Evolutionary conservation across 2,113 vertebrate species (phyloP).

Genomic region (Xiphias gladius): DNA sequence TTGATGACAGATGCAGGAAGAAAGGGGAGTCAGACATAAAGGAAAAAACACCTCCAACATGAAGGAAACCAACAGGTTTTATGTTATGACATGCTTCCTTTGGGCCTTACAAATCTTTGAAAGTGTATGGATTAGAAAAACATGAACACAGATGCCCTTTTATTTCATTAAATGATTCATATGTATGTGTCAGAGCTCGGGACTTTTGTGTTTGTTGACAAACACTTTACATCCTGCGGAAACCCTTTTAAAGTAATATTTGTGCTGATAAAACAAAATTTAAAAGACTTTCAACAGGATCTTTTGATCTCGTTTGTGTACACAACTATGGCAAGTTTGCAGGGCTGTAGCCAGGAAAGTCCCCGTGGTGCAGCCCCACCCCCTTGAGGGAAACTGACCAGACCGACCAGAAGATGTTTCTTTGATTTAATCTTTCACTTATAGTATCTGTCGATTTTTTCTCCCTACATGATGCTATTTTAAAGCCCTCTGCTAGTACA

Average conservation of each 20-base stretch:
- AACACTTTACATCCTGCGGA: not conserved
- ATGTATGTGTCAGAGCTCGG: not conserved
- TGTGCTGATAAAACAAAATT: not conserved
- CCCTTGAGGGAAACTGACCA: too few species aligned
- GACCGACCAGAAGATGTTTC: not conserved
- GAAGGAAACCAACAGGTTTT: not conserved
- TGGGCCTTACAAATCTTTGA: not conserved
- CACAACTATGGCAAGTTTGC: not conserved
- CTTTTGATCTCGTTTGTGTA: not conserved
- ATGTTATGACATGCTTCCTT: not conserved
- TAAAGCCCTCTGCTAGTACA: not conserved
- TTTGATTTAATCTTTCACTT: not conserved
- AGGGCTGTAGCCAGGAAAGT: not conserved
- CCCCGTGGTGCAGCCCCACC: not conserved
- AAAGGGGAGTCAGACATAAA: constrained; percentile 7
- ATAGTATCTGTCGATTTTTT: not conserved
- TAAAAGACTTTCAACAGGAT: not conserved
- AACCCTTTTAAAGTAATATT: not conserved
- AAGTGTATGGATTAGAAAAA: not conserved
- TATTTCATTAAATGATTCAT: not conserved
- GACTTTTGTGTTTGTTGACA: not conserved
- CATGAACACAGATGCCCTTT: not conserved
- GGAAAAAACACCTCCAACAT: not conserved
- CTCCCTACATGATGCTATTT: not conserved
- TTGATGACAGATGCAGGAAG: constrained; percentile 9